Evolutionary conservation across 2,113 vertebrate genomes (phyloP), one percentile per base, ranked within the genome.

Genomic region (Formicarius rufipectus): DNA sequence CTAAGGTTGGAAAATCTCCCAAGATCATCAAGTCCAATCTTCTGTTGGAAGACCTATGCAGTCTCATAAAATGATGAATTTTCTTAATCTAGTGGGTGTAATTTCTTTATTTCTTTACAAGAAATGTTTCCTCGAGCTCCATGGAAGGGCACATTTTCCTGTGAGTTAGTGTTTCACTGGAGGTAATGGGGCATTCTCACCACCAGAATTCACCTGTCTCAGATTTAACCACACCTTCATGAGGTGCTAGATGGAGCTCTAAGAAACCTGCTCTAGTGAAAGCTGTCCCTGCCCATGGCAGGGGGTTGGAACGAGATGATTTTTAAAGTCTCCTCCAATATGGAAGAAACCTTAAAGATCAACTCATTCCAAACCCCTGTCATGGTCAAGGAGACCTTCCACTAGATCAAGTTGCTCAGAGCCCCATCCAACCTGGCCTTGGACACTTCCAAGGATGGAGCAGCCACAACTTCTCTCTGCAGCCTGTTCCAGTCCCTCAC

Each of bases 191-290:
- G 2, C 19, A 30, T 39, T 76, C 20, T 86, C 5, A 64, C 7
- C 28, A 25, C 0, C 0, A 30, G 4, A 35, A 14, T 68, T 3
- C 23, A 10, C 28, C 10, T 52, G 3, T 25, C 27, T 79, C 27
- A 85, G 21, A 40, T 15, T 71, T 72, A 76, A 44, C 12, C 47
- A 23, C 20, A 33, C 3, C 30, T 87, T 59, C 39, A 35, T 24
- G 16, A 87, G 12, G 27, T 55, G 14, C 30, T 62, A n/a, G 30
- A 62, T 55, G 25, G 47, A 69, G 17, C 21, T 49, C 6, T 76
- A 63, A 62, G 71, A 5, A 62, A 62, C 8, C 14, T 68, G 14
- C 17, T 62, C 25, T 23, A 15, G 30, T 49, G 21, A 42, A 33
- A 62, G 2, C 1, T 16, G 30, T 47, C 30, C 21, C n/a, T 69